phyloP scores from a whole-genome alignment of 1,140 invertebrate genomes.

The Gryllus bimaculatus region DNA sequence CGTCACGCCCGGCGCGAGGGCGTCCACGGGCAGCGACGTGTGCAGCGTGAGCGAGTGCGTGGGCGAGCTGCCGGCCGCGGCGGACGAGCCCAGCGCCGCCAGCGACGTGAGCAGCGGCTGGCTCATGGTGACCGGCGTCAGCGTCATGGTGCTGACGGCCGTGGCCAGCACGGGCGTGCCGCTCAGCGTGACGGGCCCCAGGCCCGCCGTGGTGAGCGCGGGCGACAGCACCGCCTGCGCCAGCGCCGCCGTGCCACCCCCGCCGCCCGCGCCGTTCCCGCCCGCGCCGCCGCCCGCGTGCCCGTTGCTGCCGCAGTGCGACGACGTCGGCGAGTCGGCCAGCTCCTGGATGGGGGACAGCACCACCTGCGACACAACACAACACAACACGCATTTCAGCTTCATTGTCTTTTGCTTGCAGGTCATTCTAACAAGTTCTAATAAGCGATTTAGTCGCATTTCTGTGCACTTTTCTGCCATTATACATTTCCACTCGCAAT shows the following conservation, averaged over 20 bases:
- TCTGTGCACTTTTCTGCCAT: neutral
- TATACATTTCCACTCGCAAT: neutral
- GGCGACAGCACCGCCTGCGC: slow-evolving; percentile 60
- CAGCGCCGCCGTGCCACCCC: slow-evolving; percentile 54
- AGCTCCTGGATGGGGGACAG: slow-evolving; percentile 67
- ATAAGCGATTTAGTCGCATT: neutral
- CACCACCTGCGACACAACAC: slow-evolving; percentile 43
- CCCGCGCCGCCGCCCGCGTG: neutral
- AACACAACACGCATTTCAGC: neutral
- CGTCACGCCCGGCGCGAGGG: slow-evolving; percentile 8
- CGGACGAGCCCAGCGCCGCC: slow-evolving; percentile 31
- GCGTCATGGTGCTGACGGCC: slow-evolving; percentile 19
- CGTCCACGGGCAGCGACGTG: slow-evolving; percentile 6
- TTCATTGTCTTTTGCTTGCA: neutral
- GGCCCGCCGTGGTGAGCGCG: slow-evolving; percentile 40
- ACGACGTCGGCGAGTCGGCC: slow-evolving; percentile 39
- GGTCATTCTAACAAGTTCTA: neutral
- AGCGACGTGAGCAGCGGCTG: slow-evolving; percentile 34
- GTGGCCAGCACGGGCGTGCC: slow-evolving; percentile 32
- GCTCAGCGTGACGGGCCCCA: slow-evolving; percentile 42
- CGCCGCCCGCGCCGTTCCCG: slow-evolving; percentile 31
- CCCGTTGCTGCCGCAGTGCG: neutral
- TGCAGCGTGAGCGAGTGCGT: neutral
- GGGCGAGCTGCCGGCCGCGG: slow-evolving; percentile 24
- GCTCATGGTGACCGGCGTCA: slow-evolving; percentile 35